Evolutionary conservation across 2,797 vertebrate species (phyloP), one percentile per base, ranked within the genome.

Genomic region (Euphonia xanthogaster): DNA sequence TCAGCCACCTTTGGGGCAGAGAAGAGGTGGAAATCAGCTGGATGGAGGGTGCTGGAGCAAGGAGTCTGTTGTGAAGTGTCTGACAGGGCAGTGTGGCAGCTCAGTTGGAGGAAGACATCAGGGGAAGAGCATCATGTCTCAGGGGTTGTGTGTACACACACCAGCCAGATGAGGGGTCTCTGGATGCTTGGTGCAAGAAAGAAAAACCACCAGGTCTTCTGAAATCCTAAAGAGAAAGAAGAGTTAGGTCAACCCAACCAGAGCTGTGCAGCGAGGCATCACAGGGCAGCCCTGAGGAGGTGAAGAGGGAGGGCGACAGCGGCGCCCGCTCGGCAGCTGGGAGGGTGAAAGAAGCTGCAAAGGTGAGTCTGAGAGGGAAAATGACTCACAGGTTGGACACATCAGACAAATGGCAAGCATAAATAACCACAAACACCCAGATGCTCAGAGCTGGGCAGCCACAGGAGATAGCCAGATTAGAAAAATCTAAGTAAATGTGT

Each of bases 381-480:
- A 90, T 91, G 44, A 91, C 68, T 94, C 93, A 95, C 4, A 7
- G 71, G 14, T 70, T 95, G 2, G 1, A 67, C 17, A 2, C 7
- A 0, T 44, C 39, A 75, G 75, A 86, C 58, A 79, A 95, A 90
- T 23, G 78, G 45, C 77, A 90, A 81, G 48, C 58, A 91, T 86
- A 90, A 96, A 93, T 92, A 80, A 94, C 73, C 81, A 53, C 4
- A 3, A 78, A 86, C 47, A 78, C 37, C 44, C 91, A 88, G 75
- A 81, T 73, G 70, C 93, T 92, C 50, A n/a, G 89, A 90, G 62
- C 66, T 28, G 37, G 79, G 62, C 47, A 71, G 70, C 51, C 73
- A 76, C 82, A 70, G 70, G 76, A 93, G 82, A 94, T 8, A 44
- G 76, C 37, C 91, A 88, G 91, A 94, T 93, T 88, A 91, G 85